Evolutionary conservation across 1,140 invertebrate genomes (phyloP), one percentile per base, ranked within the genome.

Genomic region (Phthorimaea operculella): DNA sequence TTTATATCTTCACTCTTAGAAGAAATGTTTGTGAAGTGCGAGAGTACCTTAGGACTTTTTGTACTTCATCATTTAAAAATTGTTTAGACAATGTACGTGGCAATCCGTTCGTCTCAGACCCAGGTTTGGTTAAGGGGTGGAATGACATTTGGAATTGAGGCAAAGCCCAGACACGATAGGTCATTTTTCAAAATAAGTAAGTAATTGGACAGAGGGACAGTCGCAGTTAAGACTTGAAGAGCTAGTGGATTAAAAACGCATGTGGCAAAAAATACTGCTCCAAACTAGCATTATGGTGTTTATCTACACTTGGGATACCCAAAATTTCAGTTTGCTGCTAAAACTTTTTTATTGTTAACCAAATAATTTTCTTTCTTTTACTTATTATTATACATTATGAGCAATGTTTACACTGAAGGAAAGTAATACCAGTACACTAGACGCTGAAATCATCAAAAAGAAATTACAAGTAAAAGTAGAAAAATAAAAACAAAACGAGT

Each of bases 81-180:
- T 79, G 76, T 78, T 82, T 85, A 83, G 79, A 82, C 76, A 83
- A 79, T 79, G 76, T 74, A 70, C 70, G 68, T 59, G 63, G 80
- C 77, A 81, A 79, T 82, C 74, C 77, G 74, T 77, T 70, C 70
- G 70, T 64, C 72, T 82, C 79, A 79, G 68, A 76, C 63, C 62
- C 78, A 84, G 78, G 71, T 79, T 77, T 74, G 74, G 70, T 76
- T 73, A 78, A 76, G 74, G 79, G 82, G 72, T 76, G 76, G 78
- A 83, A 82, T 84, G 81, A 79, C 82, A 77, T 83, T 83, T 66
- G 70, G 78, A 70, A 77, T 76, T 73, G 63, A 53, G 72, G 68
- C 72, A 79, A 84, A 76, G 70, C 77, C 69, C 56, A 4, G 58
- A 69, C 68, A 69, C 54, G 70, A 57, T 58, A 67, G 72, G 71